Percentiles rank a stretch among this genome's conserved stretches.
phyloP scores from a whole-genome alignment of 2,113 vertebrate species.

The Indicator maculatus region DNA sequence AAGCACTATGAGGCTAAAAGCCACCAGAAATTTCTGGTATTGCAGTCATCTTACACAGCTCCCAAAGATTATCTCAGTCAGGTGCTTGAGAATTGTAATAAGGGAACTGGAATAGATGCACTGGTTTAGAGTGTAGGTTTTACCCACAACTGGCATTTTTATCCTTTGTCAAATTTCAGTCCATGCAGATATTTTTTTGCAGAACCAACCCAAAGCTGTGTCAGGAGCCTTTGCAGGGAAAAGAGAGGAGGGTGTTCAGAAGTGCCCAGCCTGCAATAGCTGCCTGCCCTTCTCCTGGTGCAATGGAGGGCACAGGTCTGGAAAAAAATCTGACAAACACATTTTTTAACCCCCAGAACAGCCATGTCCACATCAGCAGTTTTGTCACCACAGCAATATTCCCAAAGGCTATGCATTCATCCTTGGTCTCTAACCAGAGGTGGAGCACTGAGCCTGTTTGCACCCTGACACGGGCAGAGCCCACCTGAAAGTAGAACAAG shows the following conservation, averaged over 20 bases:
- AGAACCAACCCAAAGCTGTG: neutral
- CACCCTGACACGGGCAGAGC: neutral
- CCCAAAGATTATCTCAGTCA: neutral
- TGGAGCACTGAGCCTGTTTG: neutral
- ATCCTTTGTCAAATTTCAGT: neutral
- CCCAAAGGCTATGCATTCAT: neutral
- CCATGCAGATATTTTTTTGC: neutral
- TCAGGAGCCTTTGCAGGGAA: neutral
- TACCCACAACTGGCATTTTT: rapidly evolving
- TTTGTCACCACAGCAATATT: neutral
- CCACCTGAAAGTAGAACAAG: neutral
- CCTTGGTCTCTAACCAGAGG: neutral
- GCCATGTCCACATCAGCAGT: rapidly evolving
- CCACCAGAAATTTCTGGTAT: neutral
- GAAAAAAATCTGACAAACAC: neutral
- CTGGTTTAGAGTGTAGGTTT: neutral
- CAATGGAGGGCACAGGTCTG: neutral
- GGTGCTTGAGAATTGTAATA: neutral
- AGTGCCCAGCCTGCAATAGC: neutral
- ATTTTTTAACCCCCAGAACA: neutral
- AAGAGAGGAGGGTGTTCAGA: neutral
- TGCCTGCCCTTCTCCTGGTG: neutral
- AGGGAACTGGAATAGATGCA: neutral
- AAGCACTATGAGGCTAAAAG: neutral
- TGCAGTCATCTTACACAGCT: neutral